Conservation (phyloP, 2,888 invertebrate genomes). For the Crepidodera aurea region DNA sequence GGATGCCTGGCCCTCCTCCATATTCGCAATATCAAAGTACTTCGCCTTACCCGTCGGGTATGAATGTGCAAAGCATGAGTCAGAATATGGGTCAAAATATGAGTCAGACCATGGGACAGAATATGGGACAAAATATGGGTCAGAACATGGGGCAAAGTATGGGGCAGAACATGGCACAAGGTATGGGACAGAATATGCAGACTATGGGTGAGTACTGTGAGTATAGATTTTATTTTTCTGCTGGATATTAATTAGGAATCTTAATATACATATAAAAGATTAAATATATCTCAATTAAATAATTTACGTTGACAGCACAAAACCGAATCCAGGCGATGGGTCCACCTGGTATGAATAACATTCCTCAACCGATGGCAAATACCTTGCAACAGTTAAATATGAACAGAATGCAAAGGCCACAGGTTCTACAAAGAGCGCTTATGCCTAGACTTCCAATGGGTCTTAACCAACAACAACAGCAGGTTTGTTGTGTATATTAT, state of each 20-base stretch:
- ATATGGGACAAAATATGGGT: slow-evolving; percentile 17
- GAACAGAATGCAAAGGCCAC: slow-evolving; percentile 45
- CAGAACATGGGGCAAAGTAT: slow-evolving; percentile 25
- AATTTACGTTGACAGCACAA: slow-evolving; percentile 24
- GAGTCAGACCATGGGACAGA: slow-evolving; percentile 36
- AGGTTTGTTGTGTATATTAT: slow-evolving; percentile 41
- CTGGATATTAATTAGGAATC: background rate
- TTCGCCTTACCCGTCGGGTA: slow-evolving; percentile 42
- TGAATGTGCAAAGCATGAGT: slow-evolving; percentile 52
- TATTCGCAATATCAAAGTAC: slow-evolving; percentile 39
- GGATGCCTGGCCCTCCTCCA: slow-evolving; percentile 41
- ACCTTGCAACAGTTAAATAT: slow-evolving; percentile 54
- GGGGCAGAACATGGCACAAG: slow-evolving; percentile 19
- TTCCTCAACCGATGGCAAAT: slow-evolving; percentile 48
- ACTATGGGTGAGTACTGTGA: slow-evolving; percentile 23
- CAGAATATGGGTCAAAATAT: slow-evolving; percentile 38
- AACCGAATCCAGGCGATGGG: slow-evolving; percentile 46
- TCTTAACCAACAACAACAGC: slow-evolving; percentile 53
- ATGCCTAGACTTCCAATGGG: slow-evolving; percentile 48
- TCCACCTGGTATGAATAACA: slow-evolving; percentile 44
- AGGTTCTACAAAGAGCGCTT: slow-evolving; percentile 46
- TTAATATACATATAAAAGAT: background rate
- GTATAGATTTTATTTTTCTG: background rate
- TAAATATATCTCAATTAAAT: slow-evolving; percentile 5
- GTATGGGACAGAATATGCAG: slow-evolving; percentile 4